Conservation (phyloP, 2,113 vertebrate genomes). For the Lonchura striata region DNA sequence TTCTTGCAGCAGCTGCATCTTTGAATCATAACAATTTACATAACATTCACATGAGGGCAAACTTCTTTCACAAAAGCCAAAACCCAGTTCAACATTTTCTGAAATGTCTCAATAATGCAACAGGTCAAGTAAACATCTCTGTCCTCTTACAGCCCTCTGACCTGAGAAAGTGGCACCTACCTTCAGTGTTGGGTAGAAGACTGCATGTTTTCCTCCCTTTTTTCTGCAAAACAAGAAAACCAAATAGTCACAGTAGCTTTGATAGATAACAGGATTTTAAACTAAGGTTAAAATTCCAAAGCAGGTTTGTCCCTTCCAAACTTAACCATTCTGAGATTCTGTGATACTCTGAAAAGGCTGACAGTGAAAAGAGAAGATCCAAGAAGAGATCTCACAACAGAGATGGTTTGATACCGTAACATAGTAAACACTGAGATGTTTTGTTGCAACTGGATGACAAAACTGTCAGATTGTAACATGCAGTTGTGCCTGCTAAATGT, state of each 20-base stretch:
- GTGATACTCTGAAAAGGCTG: not conserved
- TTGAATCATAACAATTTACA: not conserved
- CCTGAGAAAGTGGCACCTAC: constrained; percentile 58
- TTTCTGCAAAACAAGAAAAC: constrained; percentile 71
- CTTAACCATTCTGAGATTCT: not conserved
- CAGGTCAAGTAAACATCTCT: not conserved
- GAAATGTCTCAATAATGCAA: not conserved
- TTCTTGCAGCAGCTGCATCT: not conserved
- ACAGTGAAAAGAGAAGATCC: not conserved
- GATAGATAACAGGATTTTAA: not conserved
- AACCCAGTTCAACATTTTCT: not conserved
- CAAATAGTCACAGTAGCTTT: not conserved
- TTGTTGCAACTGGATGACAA: not conserved
- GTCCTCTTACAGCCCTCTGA: not conserved
- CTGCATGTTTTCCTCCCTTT: constrained; percentile 83
- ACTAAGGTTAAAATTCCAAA: not conserved
- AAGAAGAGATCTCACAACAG: not conserved
- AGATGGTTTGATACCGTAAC: not conserved
- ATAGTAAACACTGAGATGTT: not conserved
- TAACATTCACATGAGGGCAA: not conserved
- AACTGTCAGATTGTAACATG: not conserved
- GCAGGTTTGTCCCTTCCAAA: not conserved
- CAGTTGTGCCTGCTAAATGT: not conserved
- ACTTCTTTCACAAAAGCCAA: not conserved
- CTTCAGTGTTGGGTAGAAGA: constrained; percentile 94